Conservation (phyloP, 2,797 vertebrate genomes). For the Hippoglossus hippoglossus region DNA sequence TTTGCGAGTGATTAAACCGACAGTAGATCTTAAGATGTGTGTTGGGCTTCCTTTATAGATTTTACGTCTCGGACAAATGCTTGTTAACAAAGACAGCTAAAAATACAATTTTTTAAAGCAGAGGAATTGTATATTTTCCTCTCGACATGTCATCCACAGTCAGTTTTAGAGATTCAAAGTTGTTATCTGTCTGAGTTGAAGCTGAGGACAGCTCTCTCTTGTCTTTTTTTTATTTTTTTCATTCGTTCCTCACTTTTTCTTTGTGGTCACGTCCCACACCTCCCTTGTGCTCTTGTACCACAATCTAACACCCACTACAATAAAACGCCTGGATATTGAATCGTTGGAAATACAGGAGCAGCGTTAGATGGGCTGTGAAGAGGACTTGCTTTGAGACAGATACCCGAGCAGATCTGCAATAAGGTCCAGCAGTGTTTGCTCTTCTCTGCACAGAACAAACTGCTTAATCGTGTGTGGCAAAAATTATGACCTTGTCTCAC, state of each 20-base stretch:
- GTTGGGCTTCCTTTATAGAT: conserved; percentile 17
- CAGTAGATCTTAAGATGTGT: conserved; percentile 4
- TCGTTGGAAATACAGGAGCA: conserved; percentile 27
- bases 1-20: conserved; percentile 34
- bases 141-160: conserved; percentile 16
- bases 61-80: conserved; percentile 36
- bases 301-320: conserved; percentile 53
- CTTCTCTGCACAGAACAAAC: conserved; percentile 32
- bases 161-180: conserved; percentile 22
- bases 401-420: conserved; percentile 40
- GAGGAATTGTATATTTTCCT: conserved; percentile 3
- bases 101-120: conserved; percentile 1
- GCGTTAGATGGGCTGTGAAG: conserved; percentile 32
- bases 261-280: conserved; percentile 51
- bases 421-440: conserved; percentile 31
- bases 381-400: conserved; percentile 49
- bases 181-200: conserved; percentile 26
- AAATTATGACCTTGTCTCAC: conserved; percentile 38
- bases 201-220: conserved; percentile 21
- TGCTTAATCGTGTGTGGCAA: conserved; percentile 17
- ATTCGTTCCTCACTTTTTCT: conserved; percentile 50
- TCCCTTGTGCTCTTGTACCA: conserved; percentile 43
- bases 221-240: conserved; percentile 23
- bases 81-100: conserved; percentile 23
- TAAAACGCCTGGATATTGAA: conserved; percentile 55